phyloP scores from a whole-genome alignment of 2,888 invertebrate genomes.

The Netelia melanura region DNA sequence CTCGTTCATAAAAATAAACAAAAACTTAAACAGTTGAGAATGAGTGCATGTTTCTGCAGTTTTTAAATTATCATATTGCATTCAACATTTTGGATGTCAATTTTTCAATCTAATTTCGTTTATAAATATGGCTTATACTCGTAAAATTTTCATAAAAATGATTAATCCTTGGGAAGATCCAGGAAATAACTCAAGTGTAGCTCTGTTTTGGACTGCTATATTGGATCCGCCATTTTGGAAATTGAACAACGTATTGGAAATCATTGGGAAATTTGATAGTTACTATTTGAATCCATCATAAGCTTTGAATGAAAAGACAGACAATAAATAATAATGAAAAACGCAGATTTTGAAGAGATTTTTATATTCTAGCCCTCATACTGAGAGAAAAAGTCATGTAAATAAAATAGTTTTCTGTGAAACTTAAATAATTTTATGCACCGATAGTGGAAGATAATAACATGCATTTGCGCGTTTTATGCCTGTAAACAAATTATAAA shows the following conservation, averaged over 20 bases:
- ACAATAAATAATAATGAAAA: conserved; percentile 6
- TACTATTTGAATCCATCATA: neutral
- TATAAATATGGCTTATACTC: neutral
- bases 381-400: conserved; percentile 12
- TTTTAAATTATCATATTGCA: too few species aligned
- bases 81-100: too few species aligned
- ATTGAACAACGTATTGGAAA: neutral
- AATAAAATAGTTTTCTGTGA: conserved; percentile 6
- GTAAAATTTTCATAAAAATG: neutral
- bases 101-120: too few species aligned
- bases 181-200: neutral
- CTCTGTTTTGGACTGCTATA: neutral
- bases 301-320: neutral
- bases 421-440: conserved; percentile 5
- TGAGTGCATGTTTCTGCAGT: too few species aligned
- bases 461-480: neutral
- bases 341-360: conserved; percentile 1
- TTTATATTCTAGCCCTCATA: conserved; percentile 7
- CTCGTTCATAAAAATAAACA: too few species aligned
- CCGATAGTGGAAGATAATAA: neutral
- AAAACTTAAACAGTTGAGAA: too few species aligned
- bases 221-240: neutral
- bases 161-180: too few species aligned
- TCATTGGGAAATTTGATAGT: neutral
- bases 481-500: neutral